Evolutionary conservation across 2,888 invertebrate genomes (phyloP).

Genomic region (Acleris literana): DNA sequence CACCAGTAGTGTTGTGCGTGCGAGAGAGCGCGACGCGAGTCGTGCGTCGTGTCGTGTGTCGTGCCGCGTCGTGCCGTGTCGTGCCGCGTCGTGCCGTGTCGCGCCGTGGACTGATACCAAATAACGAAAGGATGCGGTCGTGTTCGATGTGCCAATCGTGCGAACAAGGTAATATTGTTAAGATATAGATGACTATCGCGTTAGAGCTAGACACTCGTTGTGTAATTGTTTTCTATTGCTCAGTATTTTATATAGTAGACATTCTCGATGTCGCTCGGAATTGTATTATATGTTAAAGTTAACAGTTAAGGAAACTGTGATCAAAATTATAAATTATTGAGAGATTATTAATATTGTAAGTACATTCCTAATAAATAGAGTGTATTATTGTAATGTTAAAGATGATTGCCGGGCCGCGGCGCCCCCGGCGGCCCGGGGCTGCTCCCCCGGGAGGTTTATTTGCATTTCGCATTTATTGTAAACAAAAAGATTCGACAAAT

Average conservation of each 20-base stretch:
- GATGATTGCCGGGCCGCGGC: constrained; percentile 57
- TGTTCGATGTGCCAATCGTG: constrained; percentile 77
- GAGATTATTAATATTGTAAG: constrained; percentile 82
- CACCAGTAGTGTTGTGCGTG: constrained; percentile 38
- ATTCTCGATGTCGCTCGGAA: constrained; percentile 70
- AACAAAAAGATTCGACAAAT: constrained; percentile 68
- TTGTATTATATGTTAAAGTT: constrained; percentile 81
- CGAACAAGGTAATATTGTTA: constrained; percentile 79
- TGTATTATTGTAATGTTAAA: constrained; percentile 77
- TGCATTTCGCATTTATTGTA: constrained; percentile 61
- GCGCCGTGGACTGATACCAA: constrained; percentile 64
- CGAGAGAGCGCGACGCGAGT: constrained; percentile 36
- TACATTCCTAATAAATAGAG: constrained; percentile 81
- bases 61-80: constrained; percentile 21
- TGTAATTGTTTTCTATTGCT: constrained; percentile 81
- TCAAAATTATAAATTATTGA: constrained; percentile 84
- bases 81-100: constrained; percentile 23
- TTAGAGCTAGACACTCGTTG: constrained; percentile 73
- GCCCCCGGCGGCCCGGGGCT: constrained; percentile 13
- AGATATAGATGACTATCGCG: constrained; percentile 75
- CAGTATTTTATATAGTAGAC: constrained; percentile 80
- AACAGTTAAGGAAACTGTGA: constrained; percentile 83
- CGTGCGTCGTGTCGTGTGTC: constrained; percentile 39
- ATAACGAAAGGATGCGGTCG: constrained; percentile 71
- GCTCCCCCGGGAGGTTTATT: constrained; percentile 52